Evolutionary conservation across 1,140 invertebrate species (phyloP).

Genomic region (Drosophila malerkotliana): DNA sequence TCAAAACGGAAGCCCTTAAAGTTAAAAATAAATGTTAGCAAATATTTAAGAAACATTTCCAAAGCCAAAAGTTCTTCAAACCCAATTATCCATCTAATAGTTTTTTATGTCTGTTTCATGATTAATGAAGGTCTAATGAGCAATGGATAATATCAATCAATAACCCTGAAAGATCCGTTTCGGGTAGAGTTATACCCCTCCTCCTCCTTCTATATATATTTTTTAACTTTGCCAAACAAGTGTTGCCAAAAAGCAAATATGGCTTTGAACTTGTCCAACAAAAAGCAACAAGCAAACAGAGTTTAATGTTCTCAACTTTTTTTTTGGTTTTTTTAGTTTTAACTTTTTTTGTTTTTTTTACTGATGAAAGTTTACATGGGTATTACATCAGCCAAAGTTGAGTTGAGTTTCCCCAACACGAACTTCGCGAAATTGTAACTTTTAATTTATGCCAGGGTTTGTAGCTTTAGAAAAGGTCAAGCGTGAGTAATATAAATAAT

Average conservation of each 20-base stretch:
- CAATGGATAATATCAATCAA: conserved; percentile 27
- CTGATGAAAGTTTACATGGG: conserved; percentile 20
- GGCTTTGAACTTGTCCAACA: conserved; percentile 1
- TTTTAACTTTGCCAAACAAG: neutral
- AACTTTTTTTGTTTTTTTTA: conserved; percentile 11
- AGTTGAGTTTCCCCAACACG: conserved; percentile 30
- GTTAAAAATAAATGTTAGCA: neutral
- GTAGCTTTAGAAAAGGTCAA: conserved; percentile 33
- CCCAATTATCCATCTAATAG: conserved; percentile 12
- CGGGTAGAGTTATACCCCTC: neutral
- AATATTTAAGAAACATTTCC: neutral
- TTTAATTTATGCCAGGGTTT: conserved; percentile 38
- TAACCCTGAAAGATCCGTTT: conserved; percentile 26
- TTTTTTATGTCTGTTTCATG: conserved; percentile 21
- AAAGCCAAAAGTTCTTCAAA: conserved; percentile 1
- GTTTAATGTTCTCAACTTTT: conserved; percentile 28
- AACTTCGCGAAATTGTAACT: conserved; percentile 40
- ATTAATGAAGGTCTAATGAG: conserved; percentile 38
- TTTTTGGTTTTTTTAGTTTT: neutral
- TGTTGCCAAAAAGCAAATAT: neutral
- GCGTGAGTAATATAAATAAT: conserved; percentile 19
- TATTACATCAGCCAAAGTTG: conserved; percentile 43
- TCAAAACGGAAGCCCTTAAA: neutral
- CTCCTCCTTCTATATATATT: neutral
- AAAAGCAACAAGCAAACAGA: conserved; percentile 23